These are phyloP conservation scores for Galeopsomyia nigrocyanea DNA, from an alignment of 2,888 invertebrate genomes.

Conservation along the genomic window DNA sequence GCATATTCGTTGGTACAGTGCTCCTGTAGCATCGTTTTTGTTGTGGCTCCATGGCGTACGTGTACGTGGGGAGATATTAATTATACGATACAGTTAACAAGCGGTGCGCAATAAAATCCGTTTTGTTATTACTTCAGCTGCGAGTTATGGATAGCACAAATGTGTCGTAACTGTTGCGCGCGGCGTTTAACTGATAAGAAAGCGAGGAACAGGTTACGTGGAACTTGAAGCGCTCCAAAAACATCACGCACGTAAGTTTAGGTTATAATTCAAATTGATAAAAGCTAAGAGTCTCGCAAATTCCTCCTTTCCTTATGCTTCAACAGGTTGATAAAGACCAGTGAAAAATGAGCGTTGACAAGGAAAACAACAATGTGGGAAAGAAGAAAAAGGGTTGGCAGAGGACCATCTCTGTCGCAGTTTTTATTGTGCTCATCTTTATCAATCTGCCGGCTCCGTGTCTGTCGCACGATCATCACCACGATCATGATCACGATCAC, in stretches of 20 bases:
- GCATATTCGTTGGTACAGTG: too few species aligned
- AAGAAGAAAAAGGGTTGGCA: conserved; percentile 49
- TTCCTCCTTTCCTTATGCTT: conserved; percentile 23
- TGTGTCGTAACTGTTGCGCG: conserved; percentile 9
- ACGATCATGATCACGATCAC: conserved; percentile 61
- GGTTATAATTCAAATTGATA: conserved; percentile 17
- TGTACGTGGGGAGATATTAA: too few species aligned
- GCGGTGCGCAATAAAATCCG: too few species aligned
- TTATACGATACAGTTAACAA: too few species aligned
- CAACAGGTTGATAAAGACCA: conserved; percentile 28
- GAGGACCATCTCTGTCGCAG: conserved; percentile 52
- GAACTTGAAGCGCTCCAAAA: conserved; percentile 26
- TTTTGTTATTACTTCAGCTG: too few species aligned
- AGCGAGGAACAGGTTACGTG: conserved; percentile 38
- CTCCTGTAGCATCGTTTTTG: too few species aligned
- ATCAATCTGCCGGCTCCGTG: conserved; percentile 64
- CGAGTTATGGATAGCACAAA: conserved; percentile 6
- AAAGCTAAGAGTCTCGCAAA: background rate
- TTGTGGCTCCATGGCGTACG: too few species aligned
- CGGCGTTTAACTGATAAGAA: conserved; percentile 31
- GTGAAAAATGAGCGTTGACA: conserved; percentile 38
- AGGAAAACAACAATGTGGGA: conserved; percentile 16
- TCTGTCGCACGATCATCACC: conserved; percentile 65
- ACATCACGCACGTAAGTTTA: conserved; percentile 43
- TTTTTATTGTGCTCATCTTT: conserved; percentile 60